Evolutionary conservation across 23 tunicate genomes (phyloP).

Genomic region (Phallusia fumigata): DNA sequence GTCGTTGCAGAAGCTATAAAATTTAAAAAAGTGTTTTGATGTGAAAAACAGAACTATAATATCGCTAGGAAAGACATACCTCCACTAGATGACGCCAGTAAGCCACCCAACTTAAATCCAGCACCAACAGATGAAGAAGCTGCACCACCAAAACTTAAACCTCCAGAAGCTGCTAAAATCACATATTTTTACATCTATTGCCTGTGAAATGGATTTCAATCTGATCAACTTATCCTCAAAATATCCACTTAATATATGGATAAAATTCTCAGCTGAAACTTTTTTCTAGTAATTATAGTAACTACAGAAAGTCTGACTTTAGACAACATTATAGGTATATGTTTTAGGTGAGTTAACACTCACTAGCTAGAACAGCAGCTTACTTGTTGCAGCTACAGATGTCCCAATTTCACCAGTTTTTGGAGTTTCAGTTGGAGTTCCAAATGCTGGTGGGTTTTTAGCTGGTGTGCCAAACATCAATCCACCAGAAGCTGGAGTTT

Average conservation of each 20-base stretch:
- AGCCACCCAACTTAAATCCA: constrained; percentile 5
- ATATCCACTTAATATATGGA: too few relatives aligned
- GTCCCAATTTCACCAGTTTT: background rate
- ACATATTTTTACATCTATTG: too few relatives aligned
- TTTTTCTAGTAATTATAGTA: too few relatives aligned
- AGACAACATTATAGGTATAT: too few relatives aligned
- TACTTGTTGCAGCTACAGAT: background rate
- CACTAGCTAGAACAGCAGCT: background rate
- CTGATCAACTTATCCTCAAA: too few relatives aligned
- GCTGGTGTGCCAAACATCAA: background rate
- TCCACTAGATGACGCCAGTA: background rate
- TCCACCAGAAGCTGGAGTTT: background rate
- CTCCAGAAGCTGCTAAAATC: background rate
- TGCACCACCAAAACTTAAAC: constrained; percentile 9
- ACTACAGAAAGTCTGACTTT: too few relatives aligned
- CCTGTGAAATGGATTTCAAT: background rate
- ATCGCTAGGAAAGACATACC: background rate
- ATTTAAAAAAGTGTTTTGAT: background rate
- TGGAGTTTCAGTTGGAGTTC: background rate
- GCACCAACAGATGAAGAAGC: background rate
- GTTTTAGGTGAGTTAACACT: too few relatives aligned
- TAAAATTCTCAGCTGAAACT: too few relatives aligned
- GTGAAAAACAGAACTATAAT: background rate
- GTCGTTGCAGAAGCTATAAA: background rate
- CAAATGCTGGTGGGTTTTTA: constrained; percentile 16